phyloP scores from a whole-genome alignment of 2,113 vertebrate genomes.

The Pleuronectes platessa region DNA sequence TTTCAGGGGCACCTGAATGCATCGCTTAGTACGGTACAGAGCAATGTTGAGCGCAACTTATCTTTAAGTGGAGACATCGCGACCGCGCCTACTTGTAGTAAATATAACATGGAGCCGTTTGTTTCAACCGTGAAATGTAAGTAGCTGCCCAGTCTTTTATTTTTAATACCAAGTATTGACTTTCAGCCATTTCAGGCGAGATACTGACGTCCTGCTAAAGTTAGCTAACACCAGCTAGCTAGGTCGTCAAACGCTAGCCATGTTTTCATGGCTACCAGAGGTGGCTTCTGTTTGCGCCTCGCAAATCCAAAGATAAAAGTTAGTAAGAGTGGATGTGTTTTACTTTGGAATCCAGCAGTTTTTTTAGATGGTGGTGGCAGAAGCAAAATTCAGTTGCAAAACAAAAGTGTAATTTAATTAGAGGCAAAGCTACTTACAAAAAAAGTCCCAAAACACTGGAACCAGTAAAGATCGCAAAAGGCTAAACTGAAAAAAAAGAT shows the following conservation, averaged over 20 bases:
- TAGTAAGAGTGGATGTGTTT: not conserved
- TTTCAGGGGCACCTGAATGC: not conserved
- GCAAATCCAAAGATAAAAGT: no score
- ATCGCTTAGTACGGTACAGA: not conserved
- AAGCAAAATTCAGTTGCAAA: no score
- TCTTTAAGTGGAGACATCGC: not conserved
- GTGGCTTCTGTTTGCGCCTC: no score
- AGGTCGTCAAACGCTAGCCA: not conserved
- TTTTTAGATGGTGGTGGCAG: no score
- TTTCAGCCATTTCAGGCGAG: not conserved
- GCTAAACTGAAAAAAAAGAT: no score
- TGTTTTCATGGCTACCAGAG: not conserved
- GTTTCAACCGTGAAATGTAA: constrained; percentile 70
- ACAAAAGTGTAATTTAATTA: no score
- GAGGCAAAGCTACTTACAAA: no score
- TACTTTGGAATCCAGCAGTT: not conserved
- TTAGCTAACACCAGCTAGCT: not conserved
- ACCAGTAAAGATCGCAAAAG: no score
- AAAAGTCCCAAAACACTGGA: no score
- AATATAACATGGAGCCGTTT: constrained; percentile 66
- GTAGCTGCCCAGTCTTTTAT: not conserved
- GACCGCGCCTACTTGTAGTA: not conserved
- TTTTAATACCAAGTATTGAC: not conserved
- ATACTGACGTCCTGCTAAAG: not conserved
- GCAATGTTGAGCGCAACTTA: not conserved